A percentile compares a stretch with the other conserved stretches of the same genome.
phyloP scores from a whole-genome alignment of 1,140 invertebrate species.

The Heliconius nattereri region DNA sequence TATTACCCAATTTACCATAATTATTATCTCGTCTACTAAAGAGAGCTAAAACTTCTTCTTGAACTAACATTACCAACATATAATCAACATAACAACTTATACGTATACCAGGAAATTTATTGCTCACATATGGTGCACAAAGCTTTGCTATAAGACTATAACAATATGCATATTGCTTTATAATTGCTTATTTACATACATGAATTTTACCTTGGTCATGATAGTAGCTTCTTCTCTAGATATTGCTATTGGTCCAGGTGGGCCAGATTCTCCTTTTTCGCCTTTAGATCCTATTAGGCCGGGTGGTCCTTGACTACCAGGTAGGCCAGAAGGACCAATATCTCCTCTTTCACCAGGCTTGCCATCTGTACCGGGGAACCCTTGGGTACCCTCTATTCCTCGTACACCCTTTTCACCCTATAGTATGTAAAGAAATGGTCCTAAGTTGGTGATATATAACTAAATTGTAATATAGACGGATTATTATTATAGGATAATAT shows the following conservation, averaged over 20 bases:
- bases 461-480: neutral
- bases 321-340: conserved; percentile 83
- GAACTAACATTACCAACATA: too few relatives aligned
- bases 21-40: too few relatives aligned
- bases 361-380: conserved; percentile 82
- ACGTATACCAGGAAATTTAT: neutral
- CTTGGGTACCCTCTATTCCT: conserved; percentile 84
- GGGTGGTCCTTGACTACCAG: conserved; percentile 84
- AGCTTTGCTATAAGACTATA: neutral
- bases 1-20: too few relatives aligned
- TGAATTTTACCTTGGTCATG: conserved; percentile 60
- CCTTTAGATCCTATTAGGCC: conserved; percentile 85
- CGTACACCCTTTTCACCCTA: conserved; percentile 82
- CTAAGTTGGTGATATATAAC: neutral
- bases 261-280: conserved; percentile 86
- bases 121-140: neutral
- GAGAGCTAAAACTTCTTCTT: too few relatives aligned
- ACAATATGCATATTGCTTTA: neutral
- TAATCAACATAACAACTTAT: too few relatives aligned
- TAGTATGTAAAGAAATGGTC: neutral
- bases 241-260: conserved; percentile 84
- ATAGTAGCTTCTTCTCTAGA: conserved; percentile 65
- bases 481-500: too few relatives aligned
- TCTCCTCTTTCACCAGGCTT: conserved; percentile 83
- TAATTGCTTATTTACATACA: neutral